phyloP scores from a whole-genome alignment of 2,888 invertebrate genomes.

The Pterostichus madidus region DNA sequence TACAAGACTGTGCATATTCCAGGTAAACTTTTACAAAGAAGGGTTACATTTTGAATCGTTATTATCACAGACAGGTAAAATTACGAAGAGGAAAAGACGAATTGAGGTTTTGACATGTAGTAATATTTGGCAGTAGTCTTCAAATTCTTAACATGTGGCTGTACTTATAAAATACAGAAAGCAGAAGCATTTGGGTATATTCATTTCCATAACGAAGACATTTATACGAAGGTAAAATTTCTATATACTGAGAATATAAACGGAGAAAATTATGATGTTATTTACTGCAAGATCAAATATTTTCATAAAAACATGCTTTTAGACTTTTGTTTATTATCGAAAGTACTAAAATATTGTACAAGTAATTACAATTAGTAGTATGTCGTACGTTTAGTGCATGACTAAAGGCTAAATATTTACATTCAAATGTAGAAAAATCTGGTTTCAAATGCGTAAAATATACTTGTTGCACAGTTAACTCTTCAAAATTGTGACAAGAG shows the following conservation, averaged over 20 bases:
- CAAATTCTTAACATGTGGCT: neutral
- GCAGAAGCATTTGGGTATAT: no score
- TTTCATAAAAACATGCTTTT: conserved; percentile 9
- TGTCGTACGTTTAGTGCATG: conserved; percentile 30
- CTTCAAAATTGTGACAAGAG: neutral
- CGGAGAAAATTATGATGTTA: no score
- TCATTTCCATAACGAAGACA: no score
- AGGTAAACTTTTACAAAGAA: conserved; percentile 24
- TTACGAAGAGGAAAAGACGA: neutral
- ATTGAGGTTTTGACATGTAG: neutral
- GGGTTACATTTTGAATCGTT: neutral
- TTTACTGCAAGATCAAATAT: no score
- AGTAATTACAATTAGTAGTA: conserved; percentile 45
- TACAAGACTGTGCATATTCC: conserved; percentile 19
- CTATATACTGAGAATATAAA: neutral
- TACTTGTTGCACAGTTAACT: conserved; percentile 30
- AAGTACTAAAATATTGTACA: conserved; percentile 7
- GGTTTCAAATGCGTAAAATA: conserved; percentile 21
- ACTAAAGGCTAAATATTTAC: conserved; percentile 40
- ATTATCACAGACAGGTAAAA: neutral
- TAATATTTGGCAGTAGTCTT: neutral
- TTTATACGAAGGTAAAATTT: no score
- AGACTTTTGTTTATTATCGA: conserved; percentile 7
- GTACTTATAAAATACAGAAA: no score
- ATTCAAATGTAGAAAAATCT: conserved; percentile 18